Conservation (phyloP, 2,797 vertebrate species). For the Arctocebus calabarensis region DNA sequence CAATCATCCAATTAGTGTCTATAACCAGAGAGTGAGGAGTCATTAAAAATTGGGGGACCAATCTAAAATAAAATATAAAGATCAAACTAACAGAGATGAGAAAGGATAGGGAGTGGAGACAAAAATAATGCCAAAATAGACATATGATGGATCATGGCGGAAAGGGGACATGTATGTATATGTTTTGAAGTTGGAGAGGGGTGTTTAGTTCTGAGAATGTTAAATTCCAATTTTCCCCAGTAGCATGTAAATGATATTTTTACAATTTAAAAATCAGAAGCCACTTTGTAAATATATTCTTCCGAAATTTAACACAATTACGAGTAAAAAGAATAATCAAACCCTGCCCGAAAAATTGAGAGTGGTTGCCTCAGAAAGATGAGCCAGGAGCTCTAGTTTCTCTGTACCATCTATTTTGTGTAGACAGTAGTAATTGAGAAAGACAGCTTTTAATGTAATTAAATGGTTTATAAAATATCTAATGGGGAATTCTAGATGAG, state of each 20-base stretch:
- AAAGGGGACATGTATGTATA: accelerated
- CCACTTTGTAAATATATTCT: background rate
- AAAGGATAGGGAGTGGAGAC: background rate
- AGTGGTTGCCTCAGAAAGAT: background rate
- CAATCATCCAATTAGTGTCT: background rate
- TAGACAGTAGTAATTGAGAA: background rate
- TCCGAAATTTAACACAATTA: background rate
- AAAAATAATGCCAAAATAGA: background rate
- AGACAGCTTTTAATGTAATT: background rate
- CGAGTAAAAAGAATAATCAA: background rate
- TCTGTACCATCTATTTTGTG: background rate
- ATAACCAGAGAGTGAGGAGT: background rate
- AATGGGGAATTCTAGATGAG: background rate
- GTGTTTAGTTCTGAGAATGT: background rate
- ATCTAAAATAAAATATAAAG: background rate
- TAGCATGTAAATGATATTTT: background rate
- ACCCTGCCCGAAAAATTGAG: background rate
- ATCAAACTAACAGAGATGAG: background rate
- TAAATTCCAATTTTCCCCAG: background rate
- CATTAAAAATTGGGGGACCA: background rate
- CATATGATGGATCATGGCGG: background rate
- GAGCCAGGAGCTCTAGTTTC: background rate
- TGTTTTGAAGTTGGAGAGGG: background rate
- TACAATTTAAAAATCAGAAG: constrained; percentile 2
- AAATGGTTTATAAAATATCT: background rate